Base-by-base conservation (phyloP, 1,140 invertebrate species). In the Pseudomyrmex pallidus region DNA sequence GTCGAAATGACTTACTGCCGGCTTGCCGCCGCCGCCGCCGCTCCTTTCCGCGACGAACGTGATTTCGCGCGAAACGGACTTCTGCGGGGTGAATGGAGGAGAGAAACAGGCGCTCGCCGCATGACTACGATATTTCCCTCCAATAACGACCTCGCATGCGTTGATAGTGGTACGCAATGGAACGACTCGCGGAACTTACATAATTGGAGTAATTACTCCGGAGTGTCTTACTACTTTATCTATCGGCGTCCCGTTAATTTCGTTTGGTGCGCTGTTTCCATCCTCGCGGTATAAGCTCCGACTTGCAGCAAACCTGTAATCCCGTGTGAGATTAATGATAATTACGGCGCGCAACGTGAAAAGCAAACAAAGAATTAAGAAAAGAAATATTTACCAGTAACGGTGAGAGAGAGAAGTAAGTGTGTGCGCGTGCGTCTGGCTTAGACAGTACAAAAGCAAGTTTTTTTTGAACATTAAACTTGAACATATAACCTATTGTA, bases 191-290 rank as follows among this genome's bases (percentile, higher is more conserved):
- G 83, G 83, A 83, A 82, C 83, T 89, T 89, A 85, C 73, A 68
- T 77, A 89, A 88, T 82, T 78, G 57, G n/a, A 62, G 20, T 74
- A 88, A 89, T 89, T 77, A 88, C 77, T 54, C 9, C 5, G 20
- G 17, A 74, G 84, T 85, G 83, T 87, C 83, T 78, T 70, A 78
- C 82, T 74, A 67, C 74, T 76, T 63, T 74, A 76, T 76, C 63
- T 82, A 70, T 70, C 68, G 80, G 50, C 57, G 56, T 74, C 59
- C 57, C 78, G 46, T 82, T 82, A 82, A 82, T 74, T 82, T 57
- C 63, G 59, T 84, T 86, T 85, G 35, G 35, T 83, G 72, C 67
- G 64, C 78, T 74, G 84, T 74, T 87, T 80, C 66, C 76, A 80
- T 46, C 63, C 63, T 52, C 74, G 10, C 20, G 22, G n/a, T 66